Base-by-base conservation (phyloP, 1,140 invertebrate genomes). In the Coboldia fuscipes region DNA sequence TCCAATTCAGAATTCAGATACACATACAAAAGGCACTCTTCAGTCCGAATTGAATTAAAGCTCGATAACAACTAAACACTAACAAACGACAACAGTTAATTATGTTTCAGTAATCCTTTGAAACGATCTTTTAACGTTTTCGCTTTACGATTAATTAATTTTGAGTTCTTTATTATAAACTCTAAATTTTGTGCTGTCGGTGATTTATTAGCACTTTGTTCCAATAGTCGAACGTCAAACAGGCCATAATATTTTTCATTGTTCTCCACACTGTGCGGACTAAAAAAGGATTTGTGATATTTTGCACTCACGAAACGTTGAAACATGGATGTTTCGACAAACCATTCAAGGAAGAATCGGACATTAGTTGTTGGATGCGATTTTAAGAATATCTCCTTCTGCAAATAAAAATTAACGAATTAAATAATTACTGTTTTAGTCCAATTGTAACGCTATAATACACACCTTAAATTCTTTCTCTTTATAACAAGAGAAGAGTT, bases 311-410 rank as follows among this genome's bases (percentile, higher is more conserved):
- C 10, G 43, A 60, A 62, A 16, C 57, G 56, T 30, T 49, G 54
- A 41, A 83, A 85, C 75, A 83, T 81, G 12, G 77, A 72, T 7
- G 79, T 83, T 50, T 82, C 75, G 0, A 72, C 69, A 53, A 85
- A 84, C 78, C 78, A 83, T 41, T 81, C 73, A 7, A 83, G 57
- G 49, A 83, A 81, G 35, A 68, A 64, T 39, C 66, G 63, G 15
- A 70, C 62, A 31, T 68, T 67, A 48, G 72, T 69, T 0, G 68
- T 66, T 5, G 63, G 56, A 34, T 58, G 45, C 50, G 53, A 58
- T 38, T 63, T 66, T 4, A 70, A 58, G 51, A 71, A 75, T n/a
- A 45, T 38, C 36, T 72, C 70, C 52, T 66, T 66, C 66, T 74
- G 57, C 33, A n/a, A n/a, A n/a, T n/a, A n/a, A n/a, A 23, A 23